Evolutionary conservation across 2,113 vertebrate genomes (phyloP), one percentile per base, ranked within the genome.

Genomic region (Odocoileus hemionus): DNA sequence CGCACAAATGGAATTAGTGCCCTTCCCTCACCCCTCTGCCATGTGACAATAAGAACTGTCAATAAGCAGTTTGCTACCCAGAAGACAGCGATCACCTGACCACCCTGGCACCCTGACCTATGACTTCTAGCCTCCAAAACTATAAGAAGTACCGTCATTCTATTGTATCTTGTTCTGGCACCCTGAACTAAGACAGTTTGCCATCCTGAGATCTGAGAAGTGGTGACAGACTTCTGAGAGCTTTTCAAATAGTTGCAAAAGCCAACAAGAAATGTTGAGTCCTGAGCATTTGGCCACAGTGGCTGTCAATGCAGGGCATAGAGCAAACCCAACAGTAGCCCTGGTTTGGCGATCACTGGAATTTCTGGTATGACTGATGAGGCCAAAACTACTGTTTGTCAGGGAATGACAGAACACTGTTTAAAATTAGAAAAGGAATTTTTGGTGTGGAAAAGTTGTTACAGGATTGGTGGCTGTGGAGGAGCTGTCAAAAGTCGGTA

Each of bases 11-110:
- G 21, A 11, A 23, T 93, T 60, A 28, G 60, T 60, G 43, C 15
- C 43, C 43, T 60, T 58, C 45, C 12, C 23, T 57, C 6, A 10
- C 14, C 64, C 47, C 55, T 55, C 7, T 3, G 30, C 50, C 57
- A 14, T 33, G 78, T 47, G 36, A 60, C 83, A 58, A 39, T 0
- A 5, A 36, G 39, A 26, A 14, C 25, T 54, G 6, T 55, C 6
- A 0, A 8, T 0, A 47, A 54, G 21, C 26, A 76, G n/a, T 10
- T 21, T 70, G 54, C 3, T 1, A 1, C 15, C 76, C 0, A 0
- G 21, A 82, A 36, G 43, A 76, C 11, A 60, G 15, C 28, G 21
- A n/a, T 43, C 19, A 3, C 10, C 43, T 0, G 7, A 54, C n/a
- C 83, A 43, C 7, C 12, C n/a, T 13, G 43, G 2, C 60, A 74